phyloP scores from a whole-genome alignment of 2,888 invertebrate genomes.

The Heterodera filipjevi region DNA sequence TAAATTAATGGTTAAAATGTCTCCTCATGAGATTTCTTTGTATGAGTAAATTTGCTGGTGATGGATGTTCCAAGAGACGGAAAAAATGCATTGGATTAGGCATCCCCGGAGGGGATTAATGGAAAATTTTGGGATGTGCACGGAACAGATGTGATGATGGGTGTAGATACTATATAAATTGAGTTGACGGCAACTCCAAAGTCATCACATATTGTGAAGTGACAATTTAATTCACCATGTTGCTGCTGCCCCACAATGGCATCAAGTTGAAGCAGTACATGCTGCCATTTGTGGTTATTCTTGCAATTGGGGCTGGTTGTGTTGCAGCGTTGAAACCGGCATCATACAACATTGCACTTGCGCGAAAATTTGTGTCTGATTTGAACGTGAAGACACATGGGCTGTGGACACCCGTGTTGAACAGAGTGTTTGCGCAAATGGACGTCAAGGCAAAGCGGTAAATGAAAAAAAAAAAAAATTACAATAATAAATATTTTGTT shows the following conservation, averaged over 20 bases:
- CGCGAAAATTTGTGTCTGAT: neutral
- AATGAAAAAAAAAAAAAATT: neutral
- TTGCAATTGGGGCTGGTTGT: neutral
- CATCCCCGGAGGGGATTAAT: too few species aligned
- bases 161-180: too few species aligned
- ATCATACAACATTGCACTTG: neutral
- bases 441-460: conserved; percentile 1
- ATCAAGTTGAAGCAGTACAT: neutral
- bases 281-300: neutral
- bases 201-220: too few species aligned
- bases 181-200: too few species aligned
- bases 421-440: neutral
- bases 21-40: too few species aligned
- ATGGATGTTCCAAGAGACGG: conserved; percentile 3
- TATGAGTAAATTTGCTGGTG: neutral
- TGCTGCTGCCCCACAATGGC: neutral
- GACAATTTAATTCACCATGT: neutral
- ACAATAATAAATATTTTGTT: too few species aligned
- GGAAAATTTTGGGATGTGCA: too few species aligned
- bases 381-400: conserved; percentile 1
- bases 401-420: conserved; percentile 8
- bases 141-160: too few species aligned
- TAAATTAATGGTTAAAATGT: too few species aligned
- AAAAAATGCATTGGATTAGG: neutral
- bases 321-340: neutral